Base-by-base conservation (phyloP, 2,113 vertebrate species). In the Equus quagga region DNA sequence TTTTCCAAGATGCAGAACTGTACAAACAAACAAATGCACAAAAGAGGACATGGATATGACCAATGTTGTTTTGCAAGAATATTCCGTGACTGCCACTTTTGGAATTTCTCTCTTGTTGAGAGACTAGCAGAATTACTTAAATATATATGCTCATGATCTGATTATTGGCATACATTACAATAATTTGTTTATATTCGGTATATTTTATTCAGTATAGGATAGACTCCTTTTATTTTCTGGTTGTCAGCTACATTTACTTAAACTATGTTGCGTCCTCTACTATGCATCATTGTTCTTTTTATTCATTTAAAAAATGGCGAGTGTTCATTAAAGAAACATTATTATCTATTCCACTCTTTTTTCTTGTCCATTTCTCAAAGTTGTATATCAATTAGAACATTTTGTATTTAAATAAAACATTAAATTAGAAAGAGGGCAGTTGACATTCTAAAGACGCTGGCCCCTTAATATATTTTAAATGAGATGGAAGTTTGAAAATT, bases 171-270 rank as follows among this genome's bases (percentile, higher is more conserved):
- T 64, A 54, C 13, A 72, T 33, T 64, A 5, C 13, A 82, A 14
- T 36, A 67, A 44, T 75, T 76, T 73, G 7, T 31, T 92, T 95
- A 65, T 41, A 78, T 85, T 80, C 24, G 24, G 24, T 44, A 15
- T 78, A 62, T 62, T 73, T 51, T 64, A 64, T 56, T 80, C 65
- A 87, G 6, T 83, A 31, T 54, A 86, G 56, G 89, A 92, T 44
- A 62, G 1, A 72, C 28, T 92, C 26, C 31, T 81, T 87, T 91
- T 5, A 76, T 83, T 69, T 91, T 92, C 13, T 90, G 15, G 19
- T 85, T 96, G n/a, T 91, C 28, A 90, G 56, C 33, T 89, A 81
- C 14, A 72, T 86, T 84, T 85, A 83, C 86, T 84, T 89, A 69
- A 89, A 86, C 33, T 13, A 14, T 69, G 2, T 23, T 85, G 9